Base-by-base conservation (phyloP, 1,140 invertebrate genomes). In the Venustaconcha ellipsiformis region DNA sequence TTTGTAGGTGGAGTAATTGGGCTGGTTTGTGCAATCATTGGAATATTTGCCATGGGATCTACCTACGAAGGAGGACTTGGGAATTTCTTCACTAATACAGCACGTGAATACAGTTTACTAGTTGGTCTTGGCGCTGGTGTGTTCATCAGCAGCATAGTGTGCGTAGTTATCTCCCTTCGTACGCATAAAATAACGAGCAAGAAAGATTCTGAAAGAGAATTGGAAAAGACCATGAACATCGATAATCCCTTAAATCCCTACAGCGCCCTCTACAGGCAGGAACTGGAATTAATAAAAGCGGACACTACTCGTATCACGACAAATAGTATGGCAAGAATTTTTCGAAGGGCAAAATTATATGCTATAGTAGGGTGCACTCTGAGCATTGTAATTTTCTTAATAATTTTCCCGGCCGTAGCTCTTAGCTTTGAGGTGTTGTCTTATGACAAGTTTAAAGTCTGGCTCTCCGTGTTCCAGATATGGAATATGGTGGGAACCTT, bases 171-270 rank as follows among this genome's bases (percentile, higher is more conserved):
- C 17, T 81, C 80, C 4, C 62, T 80, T 0, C 59, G 18, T 55
- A 80, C 80, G 2, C 68, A 75, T 20, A 67, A 63, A 55, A 78
- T 78, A 3, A 64, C 60, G 20, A 58, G 18, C 11, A 72, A 80
- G 20, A 72, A 67, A 4, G 76, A 78, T 60, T 66, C 66, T 69
- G 70, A 70, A 57, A 70, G 72, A 23, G 86, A 88, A 69, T 90
- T 89, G 89, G 83, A 87, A 64, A 86, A 86, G 72, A 88, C 87
- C 1, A 72, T 88, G 17, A 82, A 86, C 59, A 90, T 90, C 60
- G 89, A 90, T 73, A 90, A 90, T 73, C 89, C 89, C 8, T 79
- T 90, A 15, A 80, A 78, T 30, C 87, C 89, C 15, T 90, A 88
- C 87, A 71, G 78, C 15, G 68, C 85, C 20, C 67, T 81, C 14